phyloP scores from a whole-genome alignment of 2,888 invertebrate species.

The Dasysyrphus albostriatus region DNA sequence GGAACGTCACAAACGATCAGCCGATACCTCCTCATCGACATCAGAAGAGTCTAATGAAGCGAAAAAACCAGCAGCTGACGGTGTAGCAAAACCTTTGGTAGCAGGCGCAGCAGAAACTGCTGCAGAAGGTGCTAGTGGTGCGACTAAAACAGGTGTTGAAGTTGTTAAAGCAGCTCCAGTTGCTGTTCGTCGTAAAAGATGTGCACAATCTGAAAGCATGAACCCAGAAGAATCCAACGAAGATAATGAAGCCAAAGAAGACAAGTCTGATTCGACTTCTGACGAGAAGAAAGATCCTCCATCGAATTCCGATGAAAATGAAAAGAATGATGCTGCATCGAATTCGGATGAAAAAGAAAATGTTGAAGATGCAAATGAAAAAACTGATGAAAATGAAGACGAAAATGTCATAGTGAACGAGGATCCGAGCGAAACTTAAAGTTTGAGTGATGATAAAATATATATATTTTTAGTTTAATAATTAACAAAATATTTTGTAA shows the following conservation, averaged over 20 bases:
- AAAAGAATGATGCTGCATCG: background rate
- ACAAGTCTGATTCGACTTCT: conserved; percentile 16
- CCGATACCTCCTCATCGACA: conserved; percentile 18
- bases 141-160: background rate
- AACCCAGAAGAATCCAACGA: background rate
- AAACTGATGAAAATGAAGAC: background rate
- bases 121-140: background rate
- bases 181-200: conserved; percentile 12
- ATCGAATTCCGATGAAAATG: background rate
- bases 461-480: conserved; percentile 6
- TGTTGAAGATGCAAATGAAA: background rate
- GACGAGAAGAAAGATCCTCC: background rate
- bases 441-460: background rate
- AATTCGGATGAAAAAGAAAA: background rate
- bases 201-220: rapidly evolving
- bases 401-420: background rate
- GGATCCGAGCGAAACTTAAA: background rate
- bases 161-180: background rate
- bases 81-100: background rate
- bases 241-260: background rate
- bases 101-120: too few species aligned
- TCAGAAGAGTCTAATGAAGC: conserved; percentile 46
- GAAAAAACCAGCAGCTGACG: background rate
- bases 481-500: background rate
- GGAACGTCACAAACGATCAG: conserved; percentile 14